These are phyloP conservation scores for Agrotis exclamationis DNA, from an alignment of 2,888 invertebrate species.

Conservation along the genomic window DNA sequence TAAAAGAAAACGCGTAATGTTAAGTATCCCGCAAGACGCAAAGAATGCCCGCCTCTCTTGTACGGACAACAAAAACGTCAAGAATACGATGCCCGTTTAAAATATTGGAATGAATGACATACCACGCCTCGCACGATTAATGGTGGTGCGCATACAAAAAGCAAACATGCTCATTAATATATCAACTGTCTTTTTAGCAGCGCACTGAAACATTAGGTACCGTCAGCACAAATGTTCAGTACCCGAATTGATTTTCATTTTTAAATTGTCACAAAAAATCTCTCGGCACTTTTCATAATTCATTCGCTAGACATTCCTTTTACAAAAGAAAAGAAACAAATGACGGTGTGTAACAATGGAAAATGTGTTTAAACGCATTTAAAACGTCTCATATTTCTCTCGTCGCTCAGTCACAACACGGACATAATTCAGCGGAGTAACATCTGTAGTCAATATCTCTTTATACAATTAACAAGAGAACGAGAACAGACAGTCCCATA, in stretches of 20 bases:
- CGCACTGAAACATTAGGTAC: conserved; percentile 81
- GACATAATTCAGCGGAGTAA: conserved; percentile 83
- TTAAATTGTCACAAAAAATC: conserved; percentile 65
- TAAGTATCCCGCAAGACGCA: conserved; percentile 74
- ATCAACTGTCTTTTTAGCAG: conserved; percentile 90
- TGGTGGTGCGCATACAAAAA: conserved; percentile 88
- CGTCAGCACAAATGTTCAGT: conserved; percentile 75
- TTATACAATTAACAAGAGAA: conserved; percentile 88
- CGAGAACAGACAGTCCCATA: conserved; percentile 81
- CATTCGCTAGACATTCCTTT: conserved; percentile 71
- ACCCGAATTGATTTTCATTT: conserved; percentile 65
- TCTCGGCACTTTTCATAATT: conserved; percentile 73
- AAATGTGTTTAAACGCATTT: conserved; percentile 76
- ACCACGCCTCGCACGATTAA: conserved; percentile 90
- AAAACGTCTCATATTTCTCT: conserved; percentile 87
- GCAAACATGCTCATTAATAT: conserved; percentile 90
- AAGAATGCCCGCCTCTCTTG: conserved; percentile 85
- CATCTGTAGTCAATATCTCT: conserved; percentile 90
- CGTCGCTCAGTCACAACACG: conserved; percentile 81
- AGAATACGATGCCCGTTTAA: conserved; percentile 85
- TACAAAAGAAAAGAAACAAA: conserved; percentile 58
- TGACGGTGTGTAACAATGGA: conserved; percentile 75
- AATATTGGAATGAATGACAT: conserved; percentile 91
- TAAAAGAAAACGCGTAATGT: conserved; percentile 67
- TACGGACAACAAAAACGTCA: conserved; percentile 89